Base-by-base conservation (phyloP, 2,888 invertebrate genomes). In the Gymnoscelis rufifasciata region DNA sequence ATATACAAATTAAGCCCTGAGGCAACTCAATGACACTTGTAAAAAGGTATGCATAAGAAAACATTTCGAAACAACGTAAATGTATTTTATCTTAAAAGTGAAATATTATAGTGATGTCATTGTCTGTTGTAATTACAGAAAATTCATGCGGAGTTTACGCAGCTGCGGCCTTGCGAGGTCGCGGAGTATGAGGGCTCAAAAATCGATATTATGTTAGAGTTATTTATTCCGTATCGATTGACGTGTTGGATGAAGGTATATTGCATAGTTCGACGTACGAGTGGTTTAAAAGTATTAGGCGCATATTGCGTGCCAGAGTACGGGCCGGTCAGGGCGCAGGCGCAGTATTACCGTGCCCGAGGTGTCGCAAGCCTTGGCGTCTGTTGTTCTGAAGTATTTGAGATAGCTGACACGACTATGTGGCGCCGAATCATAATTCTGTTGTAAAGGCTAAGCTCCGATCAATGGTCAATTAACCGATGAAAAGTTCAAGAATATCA, bases 91-190 rank as follows among this genome's bases (percentile, higher is more conserved):
- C 47, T 60, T 47, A 53, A 63, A 59, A 56, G 55, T 58, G 60
- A 60, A 62, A 61, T 59, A n/a, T n/a, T n/a, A n/a, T n/a, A 70
- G 68, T 82, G 77, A 83, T 82, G 79, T 74, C 80, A 83, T 78
- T 74, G 65, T 69, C 60, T 71, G 66, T 69, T 71, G 67, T 68
- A 75, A 75, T 73, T 73, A 76, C 72, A 72, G 72, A 67, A 68
- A 57, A 52, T 29, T 28, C 12, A 23, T 40, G 39, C 54, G 49
- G 74, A 37, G 68, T 86, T 86, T 82, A 68, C 51, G 54, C 86
- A 87, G 81, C 80, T 86, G 86, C 68, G 78, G 78, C 82, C 82
- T 83, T 80, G 75, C 65, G 75, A 78, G 83, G 83, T 81, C 80
- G 73, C 54, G 51, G 55, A 56, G 66, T 66, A 51, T 61, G 64